phyloP scores from a whole-genome alignment of 2,113 vertebrate genomes.

The Engraulis encrasicolus region DNA sequence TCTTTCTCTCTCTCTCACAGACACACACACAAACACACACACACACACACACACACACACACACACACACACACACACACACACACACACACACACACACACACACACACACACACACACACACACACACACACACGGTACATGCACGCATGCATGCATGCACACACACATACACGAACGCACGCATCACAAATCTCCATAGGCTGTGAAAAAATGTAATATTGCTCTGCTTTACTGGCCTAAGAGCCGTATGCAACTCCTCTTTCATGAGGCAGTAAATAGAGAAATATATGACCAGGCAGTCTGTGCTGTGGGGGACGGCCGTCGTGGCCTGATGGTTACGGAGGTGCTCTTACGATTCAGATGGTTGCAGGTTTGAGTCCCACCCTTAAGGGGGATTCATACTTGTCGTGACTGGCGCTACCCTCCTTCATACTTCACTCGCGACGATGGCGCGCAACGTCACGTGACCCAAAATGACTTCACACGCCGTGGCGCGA shows the following conservation, averaged over 20 bases:
- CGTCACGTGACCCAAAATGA: too few species aligned
- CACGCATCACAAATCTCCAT: background rate
- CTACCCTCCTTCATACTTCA: too few species aligned
- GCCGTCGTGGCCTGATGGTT: too few species aligned
- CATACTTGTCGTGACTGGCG: too few species aligned
- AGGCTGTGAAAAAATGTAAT: background rate
- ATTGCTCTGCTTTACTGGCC: background rate
- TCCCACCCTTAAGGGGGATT: too few species aligned
- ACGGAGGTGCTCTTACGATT: too few species aligned
- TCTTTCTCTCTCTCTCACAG: too few species aligned
- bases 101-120: background rate
- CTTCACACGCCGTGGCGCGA: too few species aligned
- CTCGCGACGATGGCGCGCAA: too few species aligned
- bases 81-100: background rate
- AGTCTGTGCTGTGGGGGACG: too few species aligned
- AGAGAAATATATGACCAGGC: background rate
- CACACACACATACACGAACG: background rate
- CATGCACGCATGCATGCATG: too few species aligned
- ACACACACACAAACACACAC: background rate
- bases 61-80: constrained; percentile 17
- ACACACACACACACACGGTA: background rate
- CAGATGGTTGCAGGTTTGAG: too few species aligned
- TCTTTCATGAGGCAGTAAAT: background rate
- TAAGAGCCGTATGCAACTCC: background rate
- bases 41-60: background rate